Evolutionary conservation across 2,888 invertebrate genomes (phyloP).

Genomic region (Ecliptopera silaceata): DNA sequence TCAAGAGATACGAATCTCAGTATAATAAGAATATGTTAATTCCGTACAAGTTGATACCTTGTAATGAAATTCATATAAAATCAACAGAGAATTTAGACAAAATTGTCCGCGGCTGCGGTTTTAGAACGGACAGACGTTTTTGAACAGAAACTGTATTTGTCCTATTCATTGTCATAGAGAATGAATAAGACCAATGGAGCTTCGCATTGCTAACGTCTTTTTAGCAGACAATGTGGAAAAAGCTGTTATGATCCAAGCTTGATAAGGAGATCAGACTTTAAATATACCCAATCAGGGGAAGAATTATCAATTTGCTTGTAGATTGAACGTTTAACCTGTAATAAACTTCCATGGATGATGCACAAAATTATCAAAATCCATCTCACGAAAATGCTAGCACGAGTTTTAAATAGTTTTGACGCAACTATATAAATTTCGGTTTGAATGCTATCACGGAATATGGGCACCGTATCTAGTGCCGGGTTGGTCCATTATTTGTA

Average conservation of each 20-base stretch:
- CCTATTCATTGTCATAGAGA: conserved; percentile 26
- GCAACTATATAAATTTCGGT: conserved; percentile 4
- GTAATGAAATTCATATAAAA: background rate
- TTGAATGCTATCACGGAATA: conserved; percentile 3
- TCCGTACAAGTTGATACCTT: background rate
- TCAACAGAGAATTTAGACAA: conserved; percentile 2
- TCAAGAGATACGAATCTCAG: conserved; percentile 7
- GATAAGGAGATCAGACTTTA: background rate
- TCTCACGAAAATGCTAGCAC: background rate
- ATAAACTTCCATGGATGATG: background rate
- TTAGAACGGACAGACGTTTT: background rate
- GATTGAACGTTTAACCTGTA: conserved; percentile 4
- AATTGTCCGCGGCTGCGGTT: background rate
- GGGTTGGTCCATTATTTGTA: conserved; percentile 59
- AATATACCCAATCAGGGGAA: background rate
- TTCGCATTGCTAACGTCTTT: background rate
- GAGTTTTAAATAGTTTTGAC: conserved; percentile 3
- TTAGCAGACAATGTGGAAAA: conserved; percentile 2
- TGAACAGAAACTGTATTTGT: background rate
- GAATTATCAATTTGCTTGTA: conserved; percentile 10
- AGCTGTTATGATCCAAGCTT: conserved; percentile 2
- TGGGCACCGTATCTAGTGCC: conserved; percentile 21
- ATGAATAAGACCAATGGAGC: conserved; percentile 13
- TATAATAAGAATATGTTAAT: background rate
- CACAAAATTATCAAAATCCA: conserved; percentile 17